Conservation (phyloP, 2,888 invertebrate species). For the Dynastes hyllus region DNA sequence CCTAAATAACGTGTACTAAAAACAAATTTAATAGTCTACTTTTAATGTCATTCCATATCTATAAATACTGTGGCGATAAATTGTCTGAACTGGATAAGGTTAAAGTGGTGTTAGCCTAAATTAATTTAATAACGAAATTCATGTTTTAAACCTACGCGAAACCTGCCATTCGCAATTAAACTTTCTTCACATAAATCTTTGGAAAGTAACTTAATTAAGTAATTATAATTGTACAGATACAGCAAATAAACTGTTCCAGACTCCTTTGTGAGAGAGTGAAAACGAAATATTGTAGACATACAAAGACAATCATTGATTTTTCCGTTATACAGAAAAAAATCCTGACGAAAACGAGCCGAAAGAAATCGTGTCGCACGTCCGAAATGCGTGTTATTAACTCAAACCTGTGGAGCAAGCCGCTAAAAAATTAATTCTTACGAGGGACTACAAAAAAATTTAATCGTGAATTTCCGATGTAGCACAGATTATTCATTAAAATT, state of each 20-base stretch:
- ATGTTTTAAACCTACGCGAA: background rate
- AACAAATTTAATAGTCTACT: too few relatives aligned
- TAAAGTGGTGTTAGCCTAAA: too few relatives aligned
- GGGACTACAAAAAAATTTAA: background rate
- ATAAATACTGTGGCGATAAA: too few relatives aligned
- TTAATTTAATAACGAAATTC: too few relatives aligned
- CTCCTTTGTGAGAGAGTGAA: too few relatives aligned
- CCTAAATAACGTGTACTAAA: too few relatives aligned
- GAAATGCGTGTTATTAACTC: conserved; percentile 3
- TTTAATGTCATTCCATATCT: too few relatives aligned
- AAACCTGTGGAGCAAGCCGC: background rate
- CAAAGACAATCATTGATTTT: background rate
- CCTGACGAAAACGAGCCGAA: background rate
- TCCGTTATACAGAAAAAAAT: background rate
- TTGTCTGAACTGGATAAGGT: too few relatives aligned
- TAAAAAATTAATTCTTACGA: background rate
- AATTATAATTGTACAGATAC: background rate
- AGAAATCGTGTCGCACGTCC: conserved; percentile 2
- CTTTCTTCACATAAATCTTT: conserved; percentile 14
- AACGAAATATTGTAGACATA: too few relatives aligned
- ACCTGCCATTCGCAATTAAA: background rate
- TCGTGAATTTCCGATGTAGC: background rate
- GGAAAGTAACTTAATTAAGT: background rate
- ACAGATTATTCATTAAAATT: background rate
- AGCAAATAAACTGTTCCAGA: background rate